Evolutionary conservation across 2,797 vertebrate genomes (phyloP).

Genomic region (Pantherophis vulpinus): DNA sequence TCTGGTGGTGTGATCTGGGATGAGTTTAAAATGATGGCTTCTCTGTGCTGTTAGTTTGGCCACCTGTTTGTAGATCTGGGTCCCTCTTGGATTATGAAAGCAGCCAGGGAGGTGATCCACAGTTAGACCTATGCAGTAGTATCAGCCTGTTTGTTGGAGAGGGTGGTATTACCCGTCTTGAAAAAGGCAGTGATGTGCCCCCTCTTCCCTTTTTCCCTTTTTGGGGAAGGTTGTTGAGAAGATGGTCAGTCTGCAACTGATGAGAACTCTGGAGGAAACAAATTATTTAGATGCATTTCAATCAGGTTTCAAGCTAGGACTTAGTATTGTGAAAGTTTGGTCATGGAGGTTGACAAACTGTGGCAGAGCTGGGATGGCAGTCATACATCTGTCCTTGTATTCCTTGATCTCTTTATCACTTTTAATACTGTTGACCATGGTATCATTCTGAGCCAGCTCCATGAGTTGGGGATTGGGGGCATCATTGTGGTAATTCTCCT

Average conservation of each 20-base stretch:
- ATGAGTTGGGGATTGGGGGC: not conserved
- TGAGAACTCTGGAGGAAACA: not conserved
- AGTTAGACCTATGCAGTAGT: not conserved
- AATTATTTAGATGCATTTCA: not conserved
- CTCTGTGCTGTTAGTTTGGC: not conserved
- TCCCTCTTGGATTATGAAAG: not conserved
- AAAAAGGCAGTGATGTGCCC: not conserved
- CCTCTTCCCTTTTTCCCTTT: not conserved
- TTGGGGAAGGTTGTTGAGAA: not conserved
- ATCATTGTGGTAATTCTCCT: not conserved
- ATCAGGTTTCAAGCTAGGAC: not conserved
- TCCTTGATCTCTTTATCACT: not conserved
- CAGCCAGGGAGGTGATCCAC: not conserved
- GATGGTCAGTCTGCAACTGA: not conserved
- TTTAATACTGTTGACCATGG: not conserved
- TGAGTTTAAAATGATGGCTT: not conserved
- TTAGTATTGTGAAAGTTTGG: not conserved
- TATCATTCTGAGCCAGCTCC: not conserved
- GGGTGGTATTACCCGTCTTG: not conserved
- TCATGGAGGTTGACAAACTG: not conserved
- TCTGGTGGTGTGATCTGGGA: not conserved
- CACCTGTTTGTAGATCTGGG: not conserved
- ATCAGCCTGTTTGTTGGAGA: not conserved
- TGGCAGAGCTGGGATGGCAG: not conserved
- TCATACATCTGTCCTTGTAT: not conserved